These are phyloP conservation scores for Ciconia maguari DNA, from an alignment of 2,113 vertebrate species.

Conservation along the genomic window DNA sequence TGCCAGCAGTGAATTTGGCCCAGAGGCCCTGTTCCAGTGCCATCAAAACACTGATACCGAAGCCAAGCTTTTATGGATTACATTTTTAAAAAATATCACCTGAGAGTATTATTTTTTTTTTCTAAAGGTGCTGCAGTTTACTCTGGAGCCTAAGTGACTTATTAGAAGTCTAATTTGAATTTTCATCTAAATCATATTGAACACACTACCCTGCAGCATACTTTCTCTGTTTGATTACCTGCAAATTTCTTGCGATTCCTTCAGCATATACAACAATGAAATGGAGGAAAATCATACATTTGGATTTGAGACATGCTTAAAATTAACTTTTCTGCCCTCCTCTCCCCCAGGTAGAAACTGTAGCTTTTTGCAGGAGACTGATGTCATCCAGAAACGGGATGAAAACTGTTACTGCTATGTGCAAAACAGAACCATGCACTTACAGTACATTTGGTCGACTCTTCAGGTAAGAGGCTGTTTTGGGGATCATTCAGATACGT, in stretches of 20 bases:
- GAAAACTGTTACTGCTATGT: conserved; percentile 73
- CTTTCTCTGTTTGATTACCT: neutral
- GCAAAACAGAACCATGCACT: conserved; percentile 51
- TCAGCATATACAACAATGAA: neutral
- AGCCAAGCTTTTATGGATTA: neutral
- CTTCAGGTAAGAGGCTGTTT: conserved; percentile 60
- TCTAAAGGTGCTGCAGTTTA: neutral
- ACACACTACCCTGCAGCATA: neutral
- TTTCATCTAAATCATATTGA: neutral
- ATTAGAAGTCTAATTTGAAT: neutral
- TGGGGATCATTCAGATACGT: neutral
- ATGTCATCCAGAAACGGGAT: conserved; percentile 8
- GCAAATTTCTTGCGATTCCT: neutral
- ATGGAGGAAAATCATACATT: neutral
- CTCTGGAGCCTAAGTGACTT: neutral
- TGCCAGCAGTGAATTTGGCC: conserved; percentile 33
- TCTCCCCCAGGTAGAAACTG: conserved; percentile 52
- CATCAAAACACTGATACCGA: neutral
- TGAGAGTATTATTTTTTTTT: neutral
- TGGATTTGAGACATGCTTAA: neutral
- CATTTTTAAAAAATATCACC: neutral
- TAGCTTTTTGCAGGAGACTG: conserved; percentile 62
- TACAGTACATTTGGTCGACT: conserved; percentile 72
- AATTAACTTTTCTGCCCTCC: neutral
- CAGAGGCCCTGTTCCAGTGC: neutral